Evolutionary conservation across 2,113 vertebrate genomes (phyloP).

Genomic region (Donacobius atricapilla): DNA sequence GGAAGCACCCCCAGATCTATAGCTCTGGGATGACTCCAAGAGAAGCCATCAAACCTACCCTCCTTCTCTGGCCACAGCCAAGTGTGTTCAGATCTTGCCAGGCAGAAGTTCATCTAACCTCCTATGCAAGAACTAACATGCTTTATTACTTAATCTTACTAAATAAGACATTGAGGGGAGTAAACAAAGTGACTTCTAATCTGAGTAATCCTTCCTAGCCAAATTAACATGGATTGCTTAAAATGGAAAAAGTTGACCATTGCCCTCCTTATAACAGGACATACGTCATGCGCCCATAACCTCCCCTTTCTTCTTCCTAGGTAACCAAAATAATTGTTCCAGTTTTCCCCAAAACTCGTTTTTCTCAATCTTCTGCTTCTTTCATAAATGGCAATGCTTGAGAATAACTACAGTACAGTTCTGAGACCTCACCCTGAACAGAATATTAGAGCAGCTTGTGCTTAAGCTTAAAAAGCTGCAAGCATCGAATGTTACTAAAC

Average conservation of each 20-base stretch:
- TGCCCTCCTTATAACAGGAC: neutral
- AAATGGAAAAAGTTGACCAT: conserved; percentile 1
- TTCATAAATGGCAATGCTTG: neutral
- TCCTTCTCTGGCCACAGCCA: neutral
- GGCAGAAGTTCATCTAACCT: neutral
- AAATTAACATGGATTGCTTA: neutral
- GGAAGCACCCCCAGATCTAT: neutral
- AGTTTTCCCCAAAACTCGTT: neutral
- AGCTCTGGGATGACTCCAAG: neutral
- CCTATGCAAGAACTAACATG: neutral
- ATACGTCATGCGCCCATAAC: neutral
- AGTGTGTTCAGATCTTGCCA: neutral
- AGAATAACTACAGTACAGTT: neutral
- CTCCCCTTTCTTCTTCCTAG: neutral
- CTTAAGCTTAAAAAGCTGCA: neutral
- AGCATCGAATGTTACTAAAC: neutral
- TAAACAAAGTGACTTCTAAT: conserved; percentile 1
- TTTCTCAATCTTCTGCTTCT: neutral
- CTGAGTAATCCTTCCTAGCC: neutral
- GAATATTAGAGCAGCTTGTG: neutral
- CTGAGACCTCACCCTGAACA: neutral
- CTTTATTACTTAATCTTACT: neutral
- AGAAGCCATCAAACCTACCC: neutral
- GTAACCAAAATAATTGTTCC: neutral
- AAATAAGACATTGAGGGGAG: neutral